A percentile compares a stretch with the other conserved stretches of the same genome.
These are phyloP conservation scores for Tinea pellionella DNA, from an alignment of 2,888 invertebrate species.

Conservation along the genomic window DNA sequence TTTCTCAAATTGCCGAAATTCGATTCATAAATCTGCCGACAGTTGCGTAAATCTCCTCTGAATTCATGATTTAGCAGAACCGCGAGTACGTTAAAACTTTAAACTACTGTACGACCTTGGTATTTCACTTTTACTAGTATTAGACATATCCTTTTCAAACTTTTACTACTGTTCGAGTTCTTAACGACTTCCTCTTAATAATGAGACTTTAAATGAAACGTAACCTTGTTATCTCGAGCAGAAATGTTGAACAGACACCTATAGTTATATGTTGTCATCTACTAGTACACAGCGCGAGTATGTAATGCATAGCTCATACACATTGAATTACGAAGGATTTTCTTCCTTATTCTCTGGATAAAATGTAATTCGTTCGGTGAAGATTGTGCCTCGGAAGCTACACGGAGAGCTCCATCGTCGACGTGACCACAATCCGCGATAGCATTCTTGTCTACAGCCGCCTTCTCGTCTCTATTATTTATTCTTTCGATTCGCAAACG, in stretches of 20 bases:
- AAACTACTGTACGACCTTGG: background rate
- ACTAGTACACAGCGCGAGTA: no score
- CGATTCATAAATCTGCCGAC: slow-evolving; percentile 31
- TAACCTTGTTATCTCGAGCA: background rate
- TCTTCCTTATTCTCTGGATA: slow-evolving; percentile 48
- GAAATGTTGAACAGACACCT: background rate
- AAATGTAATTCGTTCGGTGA: slow-evolving; percentile 61
- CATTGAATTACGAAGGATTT: slow-evolving; percentile 61
- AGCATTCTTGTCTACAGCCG: slow-evolving; percentile 44
- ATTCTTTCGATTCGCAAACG: slow-evolving; percentile 56
- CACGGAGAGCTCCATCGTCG: slow-evolving; percentile 34
- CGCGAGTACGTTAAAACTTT: background rate
- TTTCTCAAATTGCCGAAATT: slow-evolving; percentile 23
- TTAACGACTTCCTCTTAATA: slow-evolving; percentile 4
- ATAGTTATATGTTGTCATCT: background rate
- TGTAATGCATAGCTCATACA: slow-evolving; percentile 1
- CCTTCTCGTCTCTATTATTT: slow-evolving; percentile 59
- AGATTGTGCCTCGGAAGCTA: slow-evolving; percentile 50
- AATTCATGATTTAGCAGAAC: slow-evolving; percentile 18
- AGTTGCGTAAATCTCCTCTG: slow-evolving; percentile 24
- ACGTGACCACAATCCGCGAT: slow-evolving; percentile 62
- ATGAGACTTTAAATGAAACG: background rate
- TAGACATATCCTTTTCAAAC: background rate
- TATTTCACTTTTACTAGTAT: background rate
- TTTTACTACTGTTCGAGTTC: background rate